phyloP scores from a whole-genome alignment of 2,797 vertebrate genomes.

The Cirrhinus molitorella region DNA sequence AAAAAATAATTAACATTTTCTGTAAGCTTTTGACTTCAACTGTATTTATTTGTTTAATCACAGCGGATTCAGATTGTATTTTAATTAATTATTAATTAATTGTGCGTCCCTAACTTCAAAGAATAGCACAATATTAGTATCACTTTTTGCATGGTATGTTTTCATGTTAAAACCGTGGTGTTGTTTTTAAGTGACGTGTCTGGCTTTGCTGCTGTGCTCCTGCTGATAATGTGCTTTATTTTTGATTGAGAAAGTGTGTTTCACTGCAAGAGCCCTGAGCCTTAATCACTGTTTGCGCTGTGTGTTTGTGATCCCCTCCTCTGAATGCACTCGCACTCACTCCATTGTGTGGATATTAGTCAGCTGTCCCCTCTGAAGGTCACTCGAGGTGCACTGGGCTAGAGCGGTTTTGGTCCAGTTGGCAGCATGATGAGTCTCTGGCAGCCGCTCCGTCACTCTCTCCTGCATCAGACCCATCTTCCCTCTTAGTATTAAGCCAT shows the following conservation, averaged over 20 bases:
- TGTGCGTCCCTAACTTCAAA: not conserved
- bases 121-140: not conserved
- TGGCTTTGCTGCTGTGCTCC: conserved; percentile 46
- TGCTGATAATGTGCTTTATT: conserved; percentile 6
- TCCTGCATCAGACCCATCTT: conserved; percentile 51
- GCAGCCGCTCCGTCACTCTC: conserved; percentile 53
- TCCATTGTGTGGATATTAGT: conserved; percentile 55
- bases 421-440: conserved; percentile 62
- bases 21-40: no score
- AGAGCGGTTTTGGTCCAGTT: conserved; percentile 17
- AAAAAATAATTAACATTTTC: no score
- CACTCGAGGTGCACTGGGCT: conserved; percentile 47
- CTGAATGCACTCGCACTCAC: conserved; percentile 52
- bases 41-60: not conserved
- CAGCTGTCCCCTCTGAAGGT: conserved; percentile 37
- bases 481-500: conserved; percentile 27
- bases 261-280: conserved; percentile 6
- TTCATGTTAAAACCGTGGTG: not conserved
- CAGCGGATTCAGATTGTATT: not conserved
- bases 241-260: not conserved
- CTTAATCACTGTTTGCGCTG: conserved; percentile 49
- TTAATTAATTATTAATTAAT: not conserved
- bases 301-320: conserved; percentile 75
- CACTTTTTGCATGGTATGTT: not conserved
- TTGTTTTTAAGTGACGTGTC: not conserved